A percentile compares a stretch with the other conserved stretches of the same genome.
phyloP scores from a whole-genome alignment of 1,140 invertebrate genomes.

The Teleogryllus occipitalis region DNA sequence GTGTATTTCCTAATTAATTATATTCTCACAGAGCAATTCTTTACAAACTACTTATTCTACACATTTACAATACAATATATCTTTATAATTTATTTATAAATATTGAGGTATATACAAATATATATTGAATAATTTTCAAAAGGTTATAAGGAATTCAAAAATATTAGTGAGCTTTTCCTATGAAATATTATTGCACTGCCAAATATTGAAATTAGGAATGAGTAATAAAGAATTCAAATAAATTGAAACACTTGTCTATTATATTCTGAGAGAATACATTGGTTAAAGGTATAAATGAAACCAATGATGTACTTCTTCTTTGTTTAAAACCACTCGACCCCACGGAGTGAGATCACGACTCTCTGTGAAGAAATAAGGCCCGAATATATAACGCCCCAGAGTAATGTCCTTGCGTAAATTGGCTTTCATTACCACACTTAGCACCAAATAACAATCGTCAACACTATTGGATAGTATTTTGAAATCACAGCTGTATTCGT shows the following conservation, averaged over 20 bases:
- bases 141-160: background rate
- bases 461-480: conserved; percentile 5
- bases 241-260: too few species aligned
- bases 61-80: background rate
- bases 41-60: background rate
- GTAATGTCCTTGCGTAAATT: conserved; percentile 10
- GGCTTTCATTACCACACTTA: conserved; percentile 14
- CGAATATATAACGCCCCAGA: conserved; percentile 18
- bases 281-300: conserved; percentile 10
- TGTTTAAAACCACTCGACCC: conserved; percentile 5
- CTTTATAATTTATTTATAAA: too few species aligned
- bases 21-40: too few species aligned
- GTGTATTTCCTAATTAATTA: too few species aligned
- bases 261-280: background rate
- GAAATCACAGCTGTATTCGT: conserved; percentile 14
- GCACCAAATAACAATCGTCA: conserved; percentile 13
- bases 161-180: background rate
- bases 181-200: too few species aligned
- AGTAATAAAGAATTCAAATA: too few species aligned
- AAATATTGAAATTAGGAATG: too few species aligned
- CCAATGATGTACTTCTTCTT: conserved; percentile 10
- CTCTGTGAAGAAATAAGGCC: conserved; percentile 16
- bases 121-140: background rate
- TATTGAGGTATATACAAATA: background rate
- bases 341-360: conserved; percentile 13